Evolutionary conservation across 2,113 vertebrate genomes (phyloP), one percentile per base, ranked within the genome.

Genomic region (Chaetura pelagica): DNA sequence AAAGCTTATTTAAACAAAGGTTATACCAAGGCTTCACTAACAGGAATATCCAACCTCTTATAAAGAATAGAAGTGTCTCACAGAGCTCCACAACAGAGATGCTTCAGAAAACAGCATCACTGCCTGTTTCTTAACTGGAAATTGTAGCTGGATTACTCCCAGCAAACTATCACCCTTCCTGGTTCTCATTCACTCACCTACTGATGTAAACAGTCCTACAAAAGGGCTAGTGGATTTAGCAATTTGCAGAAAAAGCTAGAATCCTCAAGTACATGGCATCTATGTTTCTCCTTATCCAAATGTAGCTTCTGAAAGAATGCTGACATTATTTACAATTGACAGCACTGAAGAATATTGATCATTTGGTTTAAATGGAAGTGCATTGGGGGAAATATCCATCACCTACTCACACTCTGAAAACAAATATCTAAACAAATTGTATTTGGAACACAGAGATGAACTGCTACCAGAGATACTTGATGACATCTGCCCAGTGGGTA

Each of bases 181-280:
- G 3, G 55, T 20, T 78, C 57, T 46, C 38, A 34, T 67, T 77
- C 15, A 49, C 42, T 42, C 71, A 51, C 46, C 62, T 69, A 14
- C 7, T 35, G 57, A 67, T 38, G 26, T 15, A 52, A 85, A 73
- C 14, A 42, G 21, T 67, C 57, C 61, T 63, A 29, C 0, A 2
- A 58, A 85, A 84, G 40, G 19, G 12, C 19, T 54, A 48, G 63
- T 15, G 6, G 51, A 66, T 55, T 87, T 26, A 55, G 42, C 29
- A 89, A 38, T 19, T 22, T 77, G 35, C 32, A 63, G n/a, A 21
- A 95, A 89, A 62, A 63, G 15, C 49, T 73, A 62, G 1, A 74
- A 44, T 20, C 4, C 6, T 49, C 35, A 52, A 20, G 5, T 29
- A 52, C 0, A 0, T 12, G 32, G 27, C 22, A 59, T 5, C 34